These are phyloP conservation scores for Acomys russatus DNA, from an alignment of 2,797 vertebrate species.

Conservation along the genomic window DNA sequence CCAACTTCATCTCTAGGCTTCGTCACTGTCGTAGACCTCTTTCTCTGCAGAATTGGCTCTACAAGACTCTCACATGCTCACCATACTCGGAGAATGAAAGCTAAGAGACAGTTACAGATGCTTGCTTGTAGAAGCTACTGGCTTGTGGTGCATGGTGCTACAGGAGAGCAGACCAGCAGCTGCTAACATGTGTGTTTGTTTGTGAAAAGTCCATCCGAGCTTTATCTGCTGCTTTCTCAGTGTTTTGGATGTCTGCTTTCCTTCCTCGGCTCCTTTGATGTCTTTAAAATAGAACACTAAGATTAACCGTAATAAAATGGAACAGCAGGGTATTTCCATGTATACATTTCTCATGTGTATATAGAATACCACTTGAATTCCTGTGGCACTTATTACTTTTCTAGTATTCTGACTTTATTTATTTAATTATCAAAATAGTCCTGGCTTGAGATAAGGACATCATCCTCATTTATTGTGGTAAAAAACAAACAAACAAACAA, in stretches of 20 bases:
- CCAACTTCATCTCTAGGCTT: not conserved
- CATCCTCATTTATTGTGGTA: not conserved
- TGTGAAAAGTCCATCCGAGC: not conserved
- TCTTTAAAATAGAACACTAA: slow-evolving; percentile 39
- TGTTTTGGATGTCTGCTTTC: not conserved
- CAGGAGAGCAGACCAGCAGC: fast-evolving
- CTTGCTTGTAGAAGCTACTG: not conserved
- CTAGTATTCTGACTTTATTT: not conserved
- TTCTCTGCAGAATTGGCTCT: not conserved
- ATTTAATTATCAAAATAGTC: not conserved
- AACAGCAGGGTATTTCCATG: not conserved
- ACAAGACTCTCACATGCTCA: not conserved
- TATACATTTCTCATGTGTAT: not conserved
- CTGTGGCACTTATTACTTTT: not conserved
- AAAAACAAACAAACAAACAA: too few relatives aligned
- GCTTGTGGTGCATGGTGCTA: not conserved
- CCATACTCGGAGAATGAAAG: not conserved
- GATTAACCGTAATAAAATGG: not conserved
- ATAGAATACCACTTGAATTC: not conserved
- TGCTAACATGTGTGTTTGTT: not conserved
- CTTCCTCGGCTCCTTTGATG: not conserved
- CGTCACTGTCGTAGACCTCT: not conserved
- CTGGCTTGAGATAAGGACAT: not conserved
- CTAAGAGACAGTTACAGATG: not conserved
- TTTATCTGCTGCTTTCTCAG: not conserved